These are phyloP conservation scores for Myotis lucifugus DNA, from an alignment of 2,113 vertebrate species.

Conservation along the genomic window DNA sequence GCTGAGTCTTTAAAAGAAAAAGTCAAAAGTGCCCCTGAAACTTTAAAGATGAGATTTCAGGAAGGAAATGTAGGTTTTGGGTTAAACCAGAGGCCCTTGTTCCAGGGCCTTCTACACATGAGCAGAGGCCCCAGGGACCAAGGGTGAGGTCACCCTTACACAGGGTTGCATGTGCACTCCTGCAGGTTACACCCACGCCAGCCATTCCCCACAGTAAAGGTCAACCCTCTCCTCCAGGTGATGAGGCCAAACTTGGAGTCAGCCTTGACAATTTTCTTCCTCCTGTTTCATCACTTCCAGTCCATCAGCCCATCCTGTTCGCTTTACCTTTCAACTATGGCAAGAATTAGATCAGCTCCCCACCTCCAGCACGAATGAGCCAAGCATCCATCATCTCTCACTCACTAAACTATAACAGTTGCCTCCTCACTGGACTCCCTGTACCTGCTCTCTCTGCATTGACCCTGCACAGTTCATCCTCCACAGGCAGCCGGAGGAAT, in stretches of 20 bases:
- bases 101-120: neutral
- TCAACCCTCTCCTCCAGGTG: neutral
- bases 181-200: neutral
- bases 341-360: no score
- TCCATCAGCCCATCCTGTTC: neutral
- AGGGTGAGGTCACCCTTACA: neutral
- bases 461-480: neutral
- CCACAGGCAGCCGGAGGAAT: neutral
- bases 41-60: neutral
- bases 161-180: neutral
- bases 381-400: neutral
- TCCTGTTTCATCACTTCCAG: neutral
- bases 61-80: neutral
- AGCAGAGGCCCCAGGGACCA: neutral
- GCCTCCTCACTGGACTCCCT: neutral
- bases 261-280: neutral
- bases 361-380: neutral
- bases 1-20: conserved; percentile 3
- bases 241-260: neutral
- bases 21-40: neutral
- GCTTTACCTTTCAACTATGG: neutral
- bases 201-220: neutral
- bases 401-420: neutral
- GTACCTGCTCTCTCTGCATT: neutral
- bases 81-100: neutral